These are phyloP conservation scores for Oreochromis spilurus DNA, from an alignment of 2,113 vertebrate genomes.

Conservation along the genomic window DNA sequence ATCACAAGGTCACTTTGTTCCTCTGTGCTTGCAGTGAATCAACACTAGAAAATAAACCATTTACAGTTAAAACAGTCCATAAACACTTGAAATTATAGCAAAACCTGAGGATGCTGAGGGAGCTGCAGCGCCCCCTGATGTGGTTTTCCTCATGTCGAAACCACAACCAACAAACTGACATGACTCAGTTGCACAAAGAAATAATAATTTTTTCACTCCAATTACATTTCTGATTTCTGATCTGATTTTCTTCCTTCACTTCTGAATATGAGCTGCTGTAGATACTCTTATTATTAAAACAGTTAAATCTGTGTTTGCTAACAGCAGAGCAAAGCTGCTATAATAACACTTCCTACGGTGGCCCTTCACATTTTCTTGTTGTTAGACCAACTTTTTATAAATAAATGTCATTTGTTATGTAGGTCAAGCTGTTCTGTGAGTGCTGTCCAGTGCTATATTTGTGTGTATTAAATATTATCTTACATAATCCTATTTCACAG, in stretches of 20 bases:
- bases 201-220: fast-evolving
- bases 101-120: not conserved
- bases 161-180: not conserved
- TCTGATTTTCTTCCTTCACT: not conserved
- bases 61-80: not conserved
- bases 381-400: not conserved
- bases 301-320: not conserved
- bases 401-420: not conserved
- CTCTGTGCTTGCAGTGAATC: too few species aligned
- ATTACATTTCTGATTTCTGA: fast-evolving
- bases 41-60: too few species aligned
- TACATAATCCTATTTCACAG: not conserved
- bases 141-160: not conserved
- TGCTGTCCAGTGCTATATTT: not conserved
- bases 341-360: not conserved
- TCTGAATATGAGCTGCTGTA: not conserved
- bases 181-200: not conserved
- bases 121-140: not conserved
- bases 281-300: not conserved
- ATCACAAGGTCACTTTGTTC: too few species aligned
- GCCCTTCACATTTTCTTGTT: not conserved
- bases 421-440: not conserved
- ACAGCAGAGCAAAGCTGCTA: not conserved
- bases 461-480: not conserved
- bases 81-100: not conserved